Percentiles rank a stretch among this genome's conserved stretches.
phyloP scores from a whole-genome alignment of 2,797 vertebrate species.

The Mus spretus region DNA sequence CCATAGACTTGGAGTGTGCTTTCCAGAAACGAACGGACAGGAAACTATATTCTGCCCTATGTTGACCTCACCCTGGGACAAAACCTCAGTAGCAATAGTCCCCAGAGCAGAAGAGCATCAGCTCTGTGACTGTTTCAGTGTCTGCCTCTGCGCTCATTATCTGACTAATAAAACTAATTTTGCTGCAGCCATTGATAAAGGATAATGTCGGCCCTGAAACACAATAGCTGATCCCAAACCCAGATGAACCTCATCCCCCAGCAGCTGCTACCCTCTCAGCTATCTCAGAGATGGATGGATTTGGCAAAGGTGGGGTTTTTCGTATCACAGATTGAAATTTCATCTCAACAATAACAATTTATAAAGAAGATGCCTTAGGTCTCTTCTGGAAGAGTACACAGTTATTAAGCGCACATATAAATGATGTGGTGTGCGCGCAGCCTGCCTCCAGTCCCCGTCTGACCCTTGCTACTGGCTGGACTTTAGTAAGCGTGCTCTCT shows the following conservation, averaged over 20 bases:
- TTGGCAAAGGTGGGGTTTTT: conserved; percentile 7
- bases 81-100: neutral
- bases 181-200: conserved; percentile 26
- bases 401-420: neutral
- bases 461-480: neutral
- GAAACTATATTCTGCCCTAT: neutral
- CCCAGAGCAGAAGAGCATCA: neutral
- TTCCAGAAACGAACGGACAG: conserved; percentile 37
- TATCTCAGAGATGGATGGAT: neutral
- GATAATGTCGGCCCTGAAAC: conserved; percentile 1
- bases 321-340: conserved; percentile 48
- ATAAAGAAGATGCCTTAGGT: conserved; percentile 32
- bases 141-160: conserved; percentile 30
- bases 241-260: neutral
- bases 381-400: neutral
- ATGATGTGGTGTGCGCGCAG: neutral
- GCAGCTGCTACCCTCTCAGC: conserved; percentile 52
- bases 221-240: neutral
- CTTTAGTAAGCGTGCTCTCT: neutral
- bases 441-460: neutral
- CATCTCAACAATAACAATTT: conserved; percentile 38
- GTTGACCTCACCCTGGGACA: neutral
- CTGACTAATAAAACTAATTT: conserved; percentile 61
- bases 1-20: neutral
- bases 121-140: neutral